Evolutionary conservation across 2,888 invertebrate genomes (phyloP), one percentile per base, ranked within the genome.

Genomic region (Syritta pipiens): DNA sequence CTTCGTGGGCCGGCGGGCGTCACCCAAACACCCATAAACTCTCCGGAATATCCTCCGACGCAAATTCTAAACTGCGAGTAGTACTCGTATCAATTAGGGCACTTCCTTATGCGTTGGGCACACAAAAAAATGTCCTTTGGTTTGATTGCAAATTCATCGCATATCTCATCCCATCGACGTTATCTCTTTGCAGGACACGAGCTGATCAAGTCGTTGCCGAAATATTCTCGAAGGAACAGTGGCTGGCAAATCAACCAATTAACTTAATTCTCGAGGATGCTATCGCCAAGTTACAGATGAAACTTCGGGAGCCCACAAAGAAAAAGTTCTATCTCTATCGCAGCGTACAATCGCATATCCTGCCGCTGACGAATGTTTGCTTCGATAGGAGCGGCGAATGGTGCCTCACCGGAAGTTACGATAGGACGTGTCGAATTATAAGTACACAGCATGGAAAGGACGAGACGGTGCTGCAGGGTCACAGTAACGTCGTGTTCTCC

Each of bases 381-480:
- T 92, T 94, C 84, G 93, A 94, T 87, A 93, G 93, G 86, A 89
- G 89, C 84, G 94, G 94, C 7, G 90, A 90, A 84, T 94, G 94
- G 85, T 95, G 94, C 87, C 89, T 95, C 77, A 93, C 95, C 1
- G 95, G 95, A 82, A 95, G 95, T 87, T 96, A 95, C 86, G 96
- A 96, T 87, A 90, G 95, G 82, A 95, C 95, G 12, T 95, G 95
- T 88, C 94, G 94, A 87, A 90, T 96, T 62, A 95, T 95, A 93
- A 91, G 94, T 87, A 93, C 94, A 76, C 92, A 92, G 76, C 90
- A 91, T 7, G 94, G 94, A 37, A 90, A 90, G 74, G 94, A 94
- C 86, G 87, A 93, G 83, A 91, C 91, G 85, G 92, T 93, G 4
- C 90, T 96, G 30, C 89, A 91, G 26, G 95, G 95, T 12, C 96